Conservation (phyloP, 2,113 vertebrate genomes). For the Gnathonemus longibarbis region DNA sequence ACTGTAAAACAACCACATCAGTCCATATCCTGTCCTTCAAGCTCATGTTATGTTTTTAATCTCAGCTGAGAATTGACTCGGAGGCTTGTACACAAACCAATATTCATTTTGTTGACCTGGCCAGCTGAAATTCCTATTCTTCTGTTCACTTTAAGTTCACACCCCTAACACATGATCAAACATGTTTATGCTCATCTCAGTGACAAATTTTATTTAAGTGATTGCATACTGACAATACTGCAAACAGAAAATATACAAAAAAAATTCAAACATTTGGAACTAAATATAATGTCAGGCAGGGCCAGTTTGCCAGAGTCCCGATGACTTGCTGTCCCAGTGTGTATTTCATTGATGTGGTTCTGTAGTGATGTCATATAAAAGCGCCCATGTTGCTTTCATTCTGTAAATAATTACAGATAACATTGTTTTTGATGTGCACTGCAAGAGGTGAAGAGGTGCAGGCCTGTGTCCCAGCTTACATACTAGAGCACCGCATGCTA, state of each 20-base stretch:
- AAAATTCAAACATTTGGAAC: conserved; percentile 50
- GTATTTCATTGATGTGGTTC: conserved; percentile 35
- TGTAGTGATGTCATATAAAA: conserved; percentile 45
- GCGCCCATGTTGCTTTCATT: conserved; percentile 27
- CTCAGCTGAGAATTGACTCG: neutral
- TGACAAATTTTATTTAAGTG: conserved; percentile 61
- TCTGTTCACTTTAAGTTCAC: neutral
- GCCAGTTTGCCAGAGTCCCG: conserved; percentile 42
- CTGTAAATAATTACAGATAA: conserved; percentile 20
- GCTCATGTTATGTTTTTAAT: neutral
- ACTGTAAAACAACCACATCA: neutral
- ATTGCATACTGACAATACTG: conserved; percentile 47
- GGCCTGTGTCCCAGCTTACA: neutral
- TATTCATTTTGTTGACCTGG: neutral
- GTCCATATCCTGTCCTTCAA: neutral
- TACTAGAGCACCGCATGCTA: neutral
- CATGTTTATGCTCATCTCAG: conserved; percentile 32
- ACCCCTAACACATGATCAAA: neutral
- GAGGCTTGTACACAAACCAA: neutral
- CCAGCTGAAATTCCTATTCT: neutral
- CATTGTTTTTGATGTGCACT: conserved; percentile 45
- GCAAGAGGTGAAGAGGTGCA: conserved; percentile 48
- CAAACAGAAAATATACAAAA: conserved; percentile 51
- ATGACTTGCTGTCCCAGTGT: conserved; percentile 45
- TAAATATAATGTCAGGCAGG: conserved; percentile 35